Conservation (phyloP, 2,797 vertebrate genomes). For the Artibeus jamaicensis region DNA sequence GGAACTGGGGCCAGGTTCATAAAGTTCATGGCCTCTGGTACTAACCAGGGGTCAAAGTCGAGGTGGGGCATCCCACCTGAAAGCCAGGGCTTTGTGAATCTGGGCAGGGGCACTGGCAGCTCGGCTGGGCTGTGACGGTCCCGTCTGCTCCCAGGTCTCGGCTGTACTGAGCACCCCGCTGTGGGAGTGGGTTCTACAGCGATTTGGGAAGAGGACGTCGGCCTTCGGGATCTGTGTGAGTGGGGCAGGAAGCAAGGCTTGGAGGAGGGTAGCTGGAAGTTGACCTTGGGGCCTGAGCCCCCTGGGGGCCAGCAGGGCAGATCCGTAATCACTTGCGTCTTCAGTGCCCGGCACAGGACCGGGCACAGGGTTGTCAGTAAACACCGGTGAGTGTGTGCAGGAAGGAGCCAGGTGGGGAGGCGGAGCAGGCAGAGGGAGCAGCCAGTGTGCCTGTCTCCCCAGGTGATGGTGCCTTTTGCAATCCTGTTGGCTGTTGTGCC, state of each 20-base stretch:
- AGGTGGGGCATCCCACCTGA: neutral
- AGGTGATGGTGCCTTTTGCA: conserved; percentile 97
- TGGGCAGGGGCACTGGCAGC: neutral
- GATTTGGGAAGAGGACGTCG: conserved; percentile 94
- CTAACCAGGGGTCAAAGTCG: neutral
- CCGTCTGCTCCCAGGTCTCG: conserved; percentile 86
- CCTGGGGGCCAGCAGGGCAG: neutral
- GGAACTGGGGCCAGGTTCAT: neutral
- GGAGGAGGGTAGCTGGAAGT: neutral
- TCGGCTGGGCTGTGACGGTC: fast-evolving
- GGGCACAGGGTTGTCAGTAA: neutral
- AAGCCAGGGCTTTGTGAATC: neutral
- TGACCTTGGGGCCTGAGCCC: neutral
- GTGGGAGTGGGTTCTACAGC: conserved; percentile 95
- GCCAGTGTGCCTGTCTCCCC: conserved; percentile 60
- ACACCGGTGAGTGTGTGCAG: neutral
- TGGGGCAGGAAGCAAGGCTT: neutral
- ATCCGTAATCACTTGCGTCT: neutral
- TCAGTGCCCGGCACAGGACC: neutral
- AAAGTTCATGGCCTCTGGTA: neutral
- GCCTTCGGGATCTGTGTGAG: conserved; percentile 95
- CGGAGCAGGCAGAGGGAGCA: neutral
- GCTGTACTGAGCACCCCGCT: conserved; percentile 93
- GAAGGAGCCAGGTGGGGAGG: neutral
- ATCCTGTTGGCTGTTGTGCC: conserved; percentile 93